A percentile compares a stretch with the other conserved stretches of the same genome.
Conservation (phyloP, 92 coral and sea anemone species). For the Meandrina meandrites region DNA sequence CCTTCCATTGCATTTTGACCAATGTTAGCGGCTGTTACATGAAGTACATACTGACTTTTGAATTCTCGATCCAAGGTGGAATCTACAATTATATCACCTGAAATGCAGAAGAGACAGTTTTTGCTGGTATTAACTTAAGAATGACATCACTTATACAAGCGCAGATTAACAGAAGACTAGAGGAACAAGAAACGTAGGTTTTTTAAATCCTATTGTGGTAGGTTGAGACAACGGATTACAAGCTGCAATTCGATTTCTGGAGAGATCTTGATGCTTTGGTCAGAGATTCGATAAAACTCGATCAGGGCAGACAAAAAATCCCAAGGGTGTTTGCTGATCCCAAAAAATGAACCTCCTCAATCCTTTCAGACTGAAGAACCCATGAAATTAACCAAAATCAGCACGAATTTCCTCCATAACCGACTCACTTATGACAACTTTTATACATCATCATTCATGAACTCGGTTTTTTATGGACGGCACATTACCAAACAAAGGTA, state of each 20-base stretch:
- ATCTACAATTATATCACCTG: slow-evolving; percentile 84
- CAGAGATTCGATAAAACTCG: too few relatives aligned
- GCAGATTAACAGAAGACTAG: neutral
- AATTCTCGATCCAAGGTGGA: slow-evolving; percentile 80
- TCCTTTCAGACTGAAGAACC: too few relatives aligned
- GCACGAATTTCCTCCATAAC: too few relatives aligned
- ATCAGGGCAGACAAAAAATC: too few relatives aligned
- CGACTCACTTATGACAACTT: too few relatives aligned
- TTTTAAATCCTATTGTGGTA: neutral
- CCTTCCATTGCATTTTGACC: slow-evolving; percentile 69
- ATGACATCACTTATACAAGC: neutral
- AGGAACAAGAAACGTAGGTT: neutral
- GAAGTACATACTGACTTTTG: slow-evolving; percentile 65
- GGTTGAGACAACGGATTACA: neutral
- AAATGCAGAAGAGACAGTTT: neutral
- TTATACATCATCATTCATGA: too few relatives aligned
- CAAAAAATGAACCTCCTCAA: too few relatives aligned
- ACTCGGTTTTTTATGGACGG: too few relatives aligned
- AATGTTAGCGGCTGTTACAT: slow-evolving; percentile 80
- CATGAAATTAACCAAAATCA: too few relatives aligned
- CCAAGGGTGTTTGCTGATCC: too few relatives aligned
- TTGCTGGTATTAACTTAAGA: neutral
- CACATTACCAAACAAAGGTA: too few relatives aligned
- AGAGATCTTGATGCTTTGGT: too few relatives aligned
- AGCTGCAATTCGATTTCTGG: neutral